Conservation (phyloP, 1,140 invertebrate genomes). For the Lutraria rhynchaena region DNA sequence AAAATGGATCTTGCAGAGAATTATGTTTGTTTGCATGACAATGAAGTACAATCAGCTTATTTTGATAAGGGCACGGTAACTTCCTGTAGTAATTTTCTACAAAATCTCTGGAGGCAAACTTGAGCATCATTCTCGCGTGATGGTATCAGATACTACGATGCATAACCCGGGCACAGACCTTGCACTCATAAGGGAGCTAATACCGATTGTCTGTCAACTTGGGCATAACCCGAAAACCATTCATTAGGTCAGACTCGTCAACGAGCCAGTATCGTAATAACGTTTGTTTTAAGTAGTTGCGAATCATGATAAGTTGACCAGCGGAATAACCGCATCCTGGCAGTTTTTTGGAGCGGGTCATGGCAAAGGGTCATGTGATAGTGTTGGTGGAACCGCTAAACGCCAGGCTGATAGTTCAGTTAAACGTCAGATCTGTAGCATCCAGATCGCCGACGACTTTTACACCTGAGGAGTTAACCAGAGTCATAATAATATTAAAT, state of each 20-base stretch:
- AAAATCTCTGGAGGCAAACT: neutral
- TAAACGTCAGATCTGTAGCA: neutral
- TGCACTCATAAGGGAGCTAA: neutral
- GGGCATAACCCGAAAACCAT: neutral
- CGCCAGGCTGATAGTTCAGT: slow-evolving; percentile 13
- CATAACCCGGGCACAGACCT: neutral
- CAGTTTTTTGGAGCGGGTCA: slow-evolving; percentile 22
- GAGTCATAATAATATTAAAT: neutral
- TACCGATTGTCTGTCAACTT: neutral
- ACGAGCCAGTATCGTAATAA: slow-evolving; percentile 62
- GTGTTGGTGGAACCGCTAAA: slow-evolving; percentile 7
- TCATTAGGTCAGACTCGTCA: slow-evolving; percentile 56
- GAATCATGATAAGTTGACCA: slow-evolving; percentile 33
- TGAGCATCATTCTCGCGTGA: neutral
- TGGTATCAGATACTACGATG: neutral
- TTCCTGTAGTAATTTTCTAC: slow-evolving; percentile 12
- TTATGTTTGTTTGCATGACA: slow-evolving; percentile 2
- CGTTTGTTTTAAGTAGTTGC: slow-evolving; percentile 55
- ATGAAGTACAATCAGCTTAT: slow-evolving; percentile 35
- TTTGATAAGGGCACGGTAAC: slow-evolving; percentile 15
- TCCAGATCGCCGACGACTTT: slow-evolving; percentile 13
- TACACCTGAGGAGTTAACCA: neutral
- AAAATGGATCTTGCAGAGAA: slow-evolving; percentile 49
- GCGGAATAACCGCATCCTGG: neutral
- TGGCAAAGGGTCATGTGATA: slow-evolving; percentile 44